phyloP scores from a whole-genome alignment of 2,113 vertebrate genomes.

The Podarcis raffonei region DNA sequence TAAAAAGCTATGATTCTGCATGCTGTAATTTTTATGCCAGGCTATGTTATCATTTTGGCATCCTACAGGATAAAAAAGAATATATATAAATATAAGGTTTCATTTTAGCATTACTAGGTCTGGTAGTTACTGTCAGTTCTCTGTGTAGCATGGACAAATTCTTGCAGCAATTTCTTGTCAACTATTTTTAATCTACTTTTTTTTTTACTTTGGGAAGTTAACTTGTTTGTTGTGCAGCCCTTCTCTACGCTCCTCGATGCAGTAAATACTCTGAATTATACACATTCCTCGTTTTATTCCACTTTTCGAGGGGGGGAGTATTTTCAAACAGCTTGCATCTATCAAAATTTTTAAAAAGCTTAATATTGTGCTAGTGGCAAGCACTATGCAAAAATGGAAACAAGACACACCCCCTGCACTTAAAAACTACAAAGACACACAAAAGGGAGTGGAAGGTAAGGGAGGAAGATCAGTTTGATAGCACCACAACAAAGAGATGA shows the following conservation, averaged over 20 bases:
- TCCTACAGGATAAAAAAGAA: not conserved
- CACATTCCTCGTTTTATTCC: not conserved
- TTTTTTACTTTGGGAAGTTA: not conserved
- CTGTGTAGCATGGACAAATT: not conserved
- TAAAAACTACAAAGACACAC: not conserved
- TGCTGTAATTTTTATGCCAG: conserved; percentile 24
- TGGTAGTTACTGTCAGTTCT: not conserved
- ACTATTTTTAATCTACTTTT: not conserved
- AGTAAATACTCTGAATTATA: not conserved
- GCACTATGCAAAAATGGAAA: not conserved
- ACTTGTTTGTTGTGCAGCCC: not conserved
- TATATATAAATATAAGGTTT: conserved; percentile 25
- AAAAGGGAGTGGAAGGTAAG: not conserved
- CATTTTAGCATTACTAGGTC: conserved; percentile 3
- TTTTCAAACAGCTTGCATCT: not conserved
- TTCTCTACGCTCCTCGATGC: not conserved
- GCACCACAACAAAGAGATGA: not conserved
- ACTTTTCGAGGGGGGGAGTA: not conserved
- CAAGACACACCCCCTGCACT: not conserved
- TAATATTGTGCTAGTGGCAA: not conserved
- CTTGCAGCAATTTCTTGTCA: not conserved
- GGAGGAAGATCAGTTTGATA: not conserved
- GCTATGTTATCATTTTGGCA: conserved; percentile 16
- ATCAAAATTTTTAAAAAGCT: not conserved
- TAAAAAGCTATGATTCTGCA: conserved; percentile 5